Evolutionary conservation across 2,888 invertebrate species (phyloP).

Genomic region (Ormyrus thymus): DNA sequence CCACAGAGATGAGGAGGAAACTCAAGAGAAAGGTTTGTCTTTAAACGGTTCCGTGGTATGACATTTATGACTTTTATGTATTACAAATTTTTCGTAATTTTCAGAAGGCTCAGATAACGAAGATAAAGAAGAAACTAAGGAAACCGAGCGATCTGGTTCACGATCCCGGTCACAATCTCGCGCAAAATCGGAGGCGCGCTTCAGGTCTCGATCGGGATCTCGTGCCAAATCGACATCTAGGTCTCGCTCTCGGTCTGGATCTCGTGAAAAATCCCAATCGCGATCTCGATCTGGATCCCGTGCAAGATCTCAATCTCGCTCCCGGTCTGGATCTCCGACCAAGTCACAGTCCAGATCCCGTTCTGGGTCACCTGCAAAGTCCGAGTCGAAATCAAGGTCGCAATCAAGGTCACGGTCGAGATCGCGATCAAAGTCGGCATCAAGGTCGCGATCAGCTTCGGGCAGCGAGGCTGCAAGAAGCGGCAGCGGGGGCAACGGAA

Average conservation of each 20-base stretch:
- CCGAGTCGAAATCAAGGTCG: slow-evolving; percentile 66
- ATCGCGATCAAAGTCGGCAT: slow-evolving; percentile 61
- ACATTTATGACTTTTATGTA: no score
- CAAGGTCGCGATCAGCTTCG: slow-evolving; percentile 57
- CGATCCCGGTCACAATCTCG: slow-evolving; percentile 71
- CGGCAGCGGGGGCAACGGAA: slow-evolving; percentile 69
- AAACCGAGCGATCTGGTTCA: slow-evolving; percentile 73
- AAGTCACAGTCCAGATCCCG: slow-evolving; percentile 64
- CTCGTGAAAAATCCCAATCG: slow-evolving; percentile 66
- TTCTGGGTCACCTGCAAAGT: slow-evolving; percentile 67
- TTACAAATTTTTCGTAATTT: not conserved
- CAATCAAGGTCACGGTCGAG: slow-evolving; percentile 65
- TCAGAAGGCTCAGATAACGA: slow-evolving; percentile 30
- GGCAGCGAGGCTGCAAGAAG: slow-evolving; percentile 65
- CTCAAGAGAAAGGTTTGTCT: slow-evolving; percentile 68
- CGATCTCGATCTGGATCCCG: slow-evolving; percentile 67
- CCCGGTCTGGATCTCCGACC: slow-evolving; percentile 49
- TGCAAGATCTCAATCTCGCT: slow-evolving; percentile 64
- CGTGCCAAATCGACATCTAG: slow-evolving; percentile 63
- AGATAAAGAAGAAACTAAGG: slow-evolving; percentile 66
- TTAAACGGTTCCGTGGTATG: not conserved
- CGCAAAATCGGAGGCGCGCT: slow-evolving; percentile 65
- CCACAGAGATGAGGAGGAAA: slow-evolving; percentile 72
- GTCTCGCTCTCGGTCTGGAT: slow-evolving; percentile 64
- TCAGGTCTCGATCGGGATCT: slow-evolving; percentile 61